Evolutionary conservation across 2,797 vertebrate species (phyloP).

Genomic region (Cossypha dichroa): DNA sequence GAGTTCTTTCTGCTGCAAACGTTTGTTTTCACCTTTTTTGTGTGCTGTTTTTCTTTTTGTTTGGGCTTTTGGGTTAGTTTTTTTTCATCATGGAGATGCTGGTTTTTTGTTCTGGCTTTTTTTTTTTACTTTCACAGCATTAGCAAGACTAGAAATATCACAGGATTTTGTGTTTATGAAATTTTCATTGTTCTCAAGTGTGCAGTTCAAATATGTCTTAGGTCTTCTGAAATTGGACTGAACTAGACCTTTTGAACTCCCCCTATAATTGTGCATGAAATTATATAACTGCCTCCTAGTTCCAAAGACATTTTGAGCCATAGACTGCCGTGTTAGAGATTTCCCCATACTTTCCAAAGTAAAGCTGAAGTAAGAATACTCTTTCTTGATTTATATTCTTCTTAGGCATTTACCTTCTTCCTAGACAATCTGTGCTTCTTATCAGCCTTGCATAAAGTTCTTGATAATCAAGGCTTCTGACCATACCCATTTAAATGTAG

Average conservation of each 20-base stretch:
- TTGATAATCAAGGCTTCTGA: slow-evolving; percentile 20
- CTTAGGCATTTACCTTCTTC: neutral
- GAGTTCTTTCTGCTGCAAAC: neutral
- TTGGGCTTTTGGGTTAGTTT: neutral
- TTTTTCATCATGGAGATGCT: accelerated
- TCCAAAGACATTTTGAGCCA: neutral
- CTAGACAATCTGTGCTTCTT: neutral
- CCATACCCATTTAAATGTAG: slow-evolving; percentile 2
- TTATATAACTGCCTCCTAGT: neutral
- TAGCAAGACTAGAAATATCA: neutral
- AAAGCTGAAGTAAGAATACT: neutral
- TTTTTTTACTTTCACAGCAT: neutral
- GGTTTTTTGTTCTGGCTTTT: neutral
- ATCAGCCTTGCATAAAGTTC: neutral
- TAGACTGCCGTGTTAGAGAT: neutral
- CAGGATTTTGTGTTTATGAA: neutral
- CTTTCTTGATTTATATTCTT: neutral
- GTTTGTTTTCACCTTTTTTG: neutral
- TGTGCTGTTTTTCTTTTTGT: neutral
- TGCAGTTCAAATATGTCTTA: neutral
- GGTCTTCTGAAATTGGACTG: neutral
- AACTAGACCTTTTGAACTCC: neutral
- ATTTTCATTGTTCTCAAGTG: neutral
- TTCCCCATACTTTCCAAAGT: neutral
- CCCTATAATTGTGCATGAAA: neutral